phyloP scores from a whole-genome alignment of 2,113 vertebrate genomes.

The Polypterus senegalus region DNA sequence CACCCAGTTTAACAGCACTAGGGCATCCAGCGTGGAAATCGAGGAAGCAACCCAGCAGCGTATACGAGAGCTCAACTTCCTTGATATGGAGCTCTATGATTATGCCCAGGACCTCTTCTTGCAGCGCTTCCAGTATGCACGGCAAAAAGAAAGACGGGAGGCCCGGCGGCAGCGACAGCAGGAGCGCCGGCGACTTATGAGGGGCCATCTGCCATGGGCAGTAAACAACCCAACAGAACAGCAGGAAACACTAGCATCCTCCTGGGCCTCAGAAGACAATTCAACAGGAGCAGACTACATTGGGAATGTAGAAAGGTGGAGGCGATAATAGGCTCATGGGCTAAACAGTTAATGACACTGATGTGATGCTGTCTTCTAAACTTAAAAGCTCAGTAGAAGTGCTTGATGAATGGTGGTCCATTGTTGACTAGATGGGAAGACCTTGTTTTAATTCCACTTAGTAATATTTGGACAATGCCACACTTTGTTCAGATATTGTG shows the following conservation, averaged over 20 bases:
- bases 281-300: slow-evolving; percentile 58
- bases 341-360: not conserved
- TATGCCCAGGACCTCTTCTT: slow-evolving; percentile 90
- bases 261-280: slow-evolving; percentile 45
- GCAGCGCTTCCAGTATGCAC: slow-evolving; percentile 85
- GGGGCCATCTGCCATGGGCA: slow-evolving; percentile 30
- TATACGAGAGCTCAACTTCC: slow-evolving; percentile 78
- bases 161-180: slow-evolving; percentile 75
- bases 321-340: slow-evolving; percentile 35
- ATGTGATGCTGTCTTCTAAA: too few relatives aligned
- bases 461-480: too few relatives aligned
- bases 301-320: slow-evolving; percentile 85
- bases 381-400: too few relatives aligned
- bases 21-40: slow-evolving; percentile 83
- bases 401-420: too few relatives aligned
- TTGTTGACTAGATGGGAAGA: too few relatives aligned
- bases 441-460: too few relatives aligned
- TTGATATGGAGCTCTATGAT: slow-evolving; percentile 87
- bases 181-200: slow-evolving; percentile 58
- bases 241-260: slow-evolving; percentile 19
- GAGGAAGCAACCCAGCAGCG: slow-evolving; percentile 63
- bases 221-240: slow-evolving; percentile 5
- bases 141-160: slow-evolving; percentile 84
- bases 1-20: slow-evolving; percentile 90
- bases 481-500: too few relatives aligned